Evolutionary conservation across 2,113 vertebrate species (phyloP), one percentile per base, ranked within the genome.

Genomic region (Plectropomus leopardus): DNA sequence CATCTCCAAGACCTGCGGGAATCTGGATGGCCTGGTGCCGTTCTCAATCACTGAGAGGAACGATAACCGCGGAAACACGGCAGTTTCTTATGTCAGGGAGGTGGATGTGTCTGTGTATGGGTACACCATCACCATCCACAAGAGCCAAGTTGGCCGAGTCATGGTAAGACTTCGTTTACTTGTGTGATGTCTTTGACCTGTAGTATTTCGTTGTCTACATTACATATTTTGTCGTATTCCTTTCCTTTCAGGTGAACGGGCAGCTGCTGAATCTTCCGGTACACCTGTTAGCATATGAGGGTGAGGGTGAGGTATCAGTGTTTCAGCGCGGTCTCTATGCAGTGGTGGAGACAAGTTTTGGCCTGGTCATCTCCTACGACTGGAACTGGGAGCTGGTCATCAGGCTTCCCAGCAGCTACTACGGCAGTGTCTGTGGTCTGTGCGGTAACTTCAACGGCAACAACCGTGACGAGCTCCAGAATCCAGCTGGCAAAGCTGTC

Each of bases 1-100:
- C 59, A 87, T 97, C 72, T 95, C 94, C 0, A 83, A 94, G 3
- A 89, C 80, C 42, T 94, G 94, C 2, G 94, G 94, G 0, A 77
- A 84, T 0, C 78, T 95, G 60, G 1, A 82, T 0, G 72, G 54
- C 3, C 79, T 97, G 21, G 93, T 86, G 1, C 94, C 95, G 19
- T 98, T 97, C 84, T 92, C 88, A 0, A 58, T 98, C 54, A 90
- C 93, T 16, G 95, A 93, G 82, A 96, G 95, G 86, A 98, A 97
- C 0, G 92, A 96, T 48, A 92, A 97, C 70, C 83, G 95, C 0
- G 96, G 94, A 0, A 96, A 80, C 72, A 91, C 88, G 0, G 65
- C 92, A 0, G 91, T 96, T 26, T 97, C 96, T 74, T 96, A 89
- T 0, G 94, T 96, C 55, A 91, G 89, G 19, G 78, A 92, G 1